Base-by-base conservation (phyloP, 2,888 invertebrate species). In the Neoitamus cyanurus region DNA sequence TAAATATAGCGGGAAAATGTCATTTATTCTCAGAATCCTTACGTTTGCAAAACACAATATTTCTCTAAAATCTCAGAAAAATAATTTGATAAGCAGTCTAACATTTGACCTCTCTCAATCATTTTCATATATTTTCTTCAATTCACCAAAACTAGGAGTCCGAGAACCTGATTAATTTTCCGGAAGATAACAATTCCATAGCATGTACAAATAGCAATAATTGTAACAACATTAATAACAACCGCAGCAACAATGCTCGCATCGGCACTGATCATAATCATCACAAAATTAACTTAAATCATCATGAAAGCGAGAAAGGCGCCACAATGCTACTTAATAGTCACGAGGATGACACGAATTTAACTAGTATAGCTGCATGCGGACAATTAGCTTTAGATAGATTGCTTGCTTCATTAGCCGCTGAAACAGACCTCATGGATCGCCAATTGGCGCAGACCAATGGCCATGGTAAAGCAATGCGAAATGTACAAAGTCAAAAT, bases 321-420 rank as follows among this genome's bases (percentile, higher is more conserved):
- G 58, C 34, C 34, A 58, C 20, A 20, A 58, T 58, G 25, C 58
- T 58, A 36, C 20, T 75, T 84, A 84, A 85, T 31, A 85, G 25
- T 78, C 72, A 85, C 69, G 58, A 84, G 31, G 73, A 42, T 42
- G 84, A 84, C 25, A 85, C 84, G 73, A 87, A 85, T 7, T 28
- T 75, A 37, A 69, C 83, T 85, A 86, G 85, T 82, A 85, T 84
- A 84, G 85, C 85, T 84, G 72, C 84, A 84, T 83, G 85, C 85
- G 87, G 87, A 25, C 86, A 87, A 84, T 86, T 87, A 86, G 86
- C 87, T 77, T 86, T 88, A 87, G 87, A 88, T 84, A 85, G 85
- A 84, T 87, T 88, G 77, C 73, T 88, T 42, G 87, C 87, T 58
- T 87, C 87, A 30, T 86, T 88, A 84, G 87, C 87, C 11, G 86